Base-by-base conservation (phyloP, 1,140 invertebrate species). In the Brachystomella parvula region DNA sequence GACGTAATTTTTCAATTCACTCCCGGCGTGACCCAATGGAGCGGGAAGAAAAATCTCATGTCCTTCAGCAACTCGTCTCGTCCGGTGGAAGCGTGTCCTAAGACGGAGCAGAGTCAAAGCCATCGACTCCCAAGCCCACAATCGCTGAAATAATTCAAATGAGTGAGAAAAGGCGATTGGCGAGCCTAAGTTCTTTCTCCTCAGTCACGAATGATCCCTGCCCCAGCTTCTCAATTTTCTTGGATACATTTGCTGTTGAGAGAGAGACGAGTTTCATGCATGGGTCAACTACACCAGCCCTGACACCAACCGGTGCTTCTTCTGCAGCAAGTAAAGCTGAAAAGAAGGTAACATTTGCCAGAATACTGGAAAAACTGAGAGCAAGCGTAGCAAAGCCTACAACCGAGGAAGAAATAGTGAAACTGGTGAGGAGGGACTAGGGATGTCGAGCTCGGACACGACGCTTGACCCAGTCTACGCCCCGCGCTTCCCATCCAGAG, bases 321-420 rank as follows among this genome's bases (percentile, higher is more conserved):
- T n/a, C n/a, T 58, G 78, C 79, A 64, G 83, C 85, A 76, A 82
- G 82, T 32, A 87, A 86, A 74, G 76, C 86, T 59, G 86, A 87
- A 72, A 87, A 87, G 76, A 87, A 87, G 77, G 87, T 89, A 0
- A 87, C 86, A 1, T 89, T 89, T 75, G 87, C 87, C 6, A 79
- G 86, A 68, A 76, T 89, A 31, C 76, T 88, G 28, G 86, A 85
- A 71, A 87, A 84, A 78, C 85, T 88, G 29, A 69, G 74, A 2
- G 86, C 85, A 58, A 69, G 29, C 2, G 72, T 71, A 68, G 77
- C 80, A 35, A 9, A 79, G 79, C 3, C 56, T 73, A 69, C 33
- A 84, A 82, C 71, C 84, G 86, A 78, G 85, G 85, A 69, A 85
- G 84, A 70, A 74, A 66, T 17, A 74, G 70, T 65, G 73, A 75